Conservation (phyloP, 2,888 invertebrate genomes). For the Poecilus cupreus region DNA sequence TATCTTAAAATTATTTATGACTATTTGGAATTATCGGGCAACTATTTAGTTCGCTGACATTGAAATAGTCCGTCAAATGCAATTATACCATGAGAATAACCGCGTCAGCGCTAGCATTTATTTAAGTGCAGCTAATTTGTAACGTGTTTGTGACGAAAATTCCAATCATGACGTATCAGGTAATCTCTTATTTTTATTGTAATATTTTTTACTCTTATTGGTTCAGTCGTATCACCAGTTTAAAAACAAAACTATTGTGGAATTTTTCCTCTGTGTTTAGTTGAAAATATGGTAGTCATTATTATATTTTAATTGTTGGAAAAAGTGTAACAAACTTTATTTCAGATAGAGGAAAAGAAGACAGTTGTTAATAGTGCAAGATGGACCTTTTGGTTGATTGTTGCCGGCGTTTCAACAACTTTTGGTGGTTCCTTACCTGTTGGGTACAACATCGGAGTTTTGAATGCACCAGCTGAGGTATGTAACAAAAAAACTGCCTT, state of each 20-base stretch:
- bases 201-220: neutral
- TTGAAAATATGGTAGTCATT: no score
- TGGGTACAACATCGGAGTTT: slow-evolving; percentile 90
- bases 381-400: slow-evolving; percentile 80
- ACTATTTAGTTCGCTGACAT: neutral
- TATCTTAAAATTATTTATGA: slow-evolving; percentile 2
- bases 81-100: neutral
- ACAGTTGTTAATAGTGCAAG: slow-evolving; percentile 67
- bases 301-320: no score
- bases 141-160: no score
- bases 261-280: no score
- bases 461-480: slow-evolving; percentile 88
- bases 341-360: slow-evolving; percentile 65
- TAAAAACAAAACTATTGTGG: no score
- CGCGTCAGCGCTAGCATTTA: neutral
- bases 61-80: neutral
- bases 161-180: neutral
- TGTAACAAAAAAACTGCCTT: no score
- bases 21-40: neutral
- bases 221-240: slow-evolving; percentile 27
- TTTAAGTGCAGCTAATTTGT: no score
- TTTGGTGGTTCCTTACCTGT: slow-evolving; percentile 87
- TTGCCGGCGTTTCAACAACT: slow-evolving; percentile 83
- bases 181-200: neutral
- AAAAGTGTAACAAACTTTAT: slow-evolving; percentile 17